These are phyloP conservation scores for Pterocles gutturalis DNA, from an alignment of 2,113 vertebrate species.

Conservation along the genomic window DNA sequence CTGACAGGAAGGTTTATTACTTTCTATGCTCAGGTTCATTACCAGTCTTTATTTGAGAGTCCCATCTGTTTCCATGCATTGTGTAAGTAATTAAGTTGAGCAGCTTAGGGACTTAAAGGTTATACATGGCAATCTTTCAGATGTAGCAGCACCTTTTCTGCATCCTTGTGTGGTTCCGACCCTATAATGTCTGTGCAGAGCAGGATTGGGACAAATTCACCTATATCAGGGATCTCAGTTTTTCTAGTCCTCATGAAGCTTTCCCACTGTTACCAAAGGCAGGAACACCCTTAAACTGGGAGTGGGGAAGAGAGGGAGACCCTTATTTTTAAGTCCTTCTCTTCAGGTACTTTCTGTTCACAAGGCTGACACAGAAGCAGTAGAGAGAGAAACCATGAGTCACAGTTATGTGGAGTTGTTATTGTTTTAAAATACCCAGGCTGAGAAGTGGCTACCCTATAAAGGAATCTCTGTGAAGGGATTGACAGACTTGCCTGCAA, in stretches of 20 bases:
- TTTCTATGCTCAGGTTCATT: not conserved
- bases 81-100: not conserved
- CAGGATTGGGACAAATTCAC: not conserved
- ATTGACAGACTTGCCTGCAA: not conserved
- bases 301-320: not conserved
- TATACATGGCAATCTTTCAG: not conserved
- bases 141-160: not conserved
- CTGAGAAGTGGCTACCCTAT: not conserved
- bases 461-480: not conserved
- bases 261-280: not conserved
- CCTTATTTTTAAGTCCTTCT: not conserved
- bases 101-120: not conserved
- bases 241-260: not conserved
- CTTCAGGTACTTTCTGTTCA: not conserved
- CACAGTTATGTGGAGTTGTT: not conserved
- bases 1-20: not conserved
- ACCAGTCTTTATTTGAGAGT: not conserved
- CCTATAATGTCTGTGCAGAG: not conserved
- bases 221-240: rapidly evolving
- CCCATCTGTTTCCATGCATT: not conserved
- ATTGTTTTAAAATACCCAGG: not conserved
- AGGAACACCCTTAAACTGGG: not conserved
- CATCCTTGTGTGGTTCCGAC: not conserved
- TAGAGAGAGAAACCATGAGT: not conserved
- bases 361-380: not conserved